These are phyloP conservation scores for Glareola pratincola DNA, from an alignment of 2,113 vertebrate species.

Conservation along the genomic window DNA sequence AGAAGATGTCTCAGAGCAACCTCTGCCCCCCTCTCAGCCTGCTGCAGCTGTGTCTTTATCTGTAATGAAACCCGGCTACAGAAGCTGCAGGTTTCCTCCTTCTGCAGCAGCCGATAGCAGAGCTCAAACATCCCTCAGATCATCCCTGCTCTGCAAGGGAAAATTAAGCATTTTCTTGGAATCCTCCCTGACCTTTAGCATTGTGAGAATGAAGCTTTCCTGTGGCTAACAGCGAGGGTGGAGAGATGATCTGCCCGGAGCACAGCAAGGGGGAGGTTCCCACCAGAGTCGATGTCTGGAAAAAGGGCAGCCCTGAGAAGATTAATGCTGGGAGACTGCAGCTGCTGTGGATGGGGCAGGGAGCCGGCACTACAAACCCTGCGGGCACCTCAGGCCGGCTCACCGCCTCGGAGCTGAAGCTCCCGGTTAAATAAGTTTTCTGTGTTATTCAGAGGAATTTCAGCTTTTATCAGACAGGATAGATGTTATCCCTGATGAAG, in stretches of 20 bases:
- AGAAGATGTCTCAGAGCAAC: background rate
- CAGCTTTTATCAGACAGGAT: background rate
- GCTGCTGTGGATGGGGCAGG: background rate
- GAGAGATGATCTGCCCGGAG: background rate
- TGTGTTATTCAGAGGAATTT: background rate
- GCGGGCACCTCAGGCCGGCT: background rate
- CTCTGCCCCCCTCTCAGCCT: background rate
- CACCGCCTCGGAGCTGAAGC: background rate
- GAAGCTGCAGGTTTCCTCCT: background rate
- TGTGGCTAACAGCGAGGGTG: background rate
- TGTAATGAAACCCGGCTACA: background rate
- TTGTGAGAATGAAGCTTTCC: background rate
- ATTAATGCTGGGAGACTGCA: accelerated
- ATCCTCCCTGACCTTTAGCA: background rate
- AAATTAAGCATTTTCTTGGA: background rate
- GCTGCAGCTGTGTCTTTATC: background rate
- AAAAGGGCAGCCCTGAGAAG: background rate
- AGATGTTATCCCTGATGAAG: background rate
- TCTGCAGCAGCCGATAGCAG: background rate
- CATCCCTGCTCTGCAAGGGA: background rate
- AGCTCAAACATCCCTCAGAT: background rate
- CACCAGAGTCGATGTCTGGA: background rate
- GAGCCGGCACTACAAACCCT: background rate
- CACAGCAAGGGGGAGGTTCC: background rate
- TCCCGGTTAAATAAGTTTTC: background rate